These are phyloP conservation scores for Schizaphis graminum DNA, from an alignment of 2,888 invertebrate species.

Conservation along the genomic window DNA sequence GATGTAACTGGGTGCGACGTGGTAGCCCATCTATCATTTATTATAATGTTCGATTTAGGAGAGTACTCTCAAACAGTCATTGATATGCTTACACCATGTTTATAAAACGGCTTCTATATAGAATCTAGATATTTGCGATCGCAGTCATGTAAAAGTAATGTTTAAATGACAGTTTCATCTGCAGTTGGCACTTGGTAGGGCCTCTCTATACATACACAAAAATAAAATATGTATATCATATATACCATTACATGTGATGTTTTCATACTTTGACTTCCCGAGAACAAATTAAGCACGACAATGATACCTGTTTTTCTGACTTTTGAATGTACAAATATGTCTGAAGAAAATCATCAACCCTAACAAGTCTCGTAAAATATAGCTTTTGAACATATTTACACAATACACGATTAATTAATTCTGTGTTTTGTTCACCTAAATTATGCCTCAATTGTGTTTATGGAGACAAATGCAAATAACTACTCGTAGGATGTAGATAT, in stretches of 20 bases:
- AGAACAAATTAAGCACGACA: background rate
- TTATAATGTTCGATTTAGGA: background rate
- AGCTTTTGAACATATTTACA: constrained; percentile 23
- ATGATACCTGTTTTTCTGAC: background rate
- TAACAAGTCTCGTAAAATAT: background rate
- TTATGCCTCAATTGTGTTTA: background rate
- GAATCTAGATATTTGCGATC: background rate
- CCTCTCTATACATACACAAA: background rate
- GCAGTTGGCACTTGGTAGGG: background rate
- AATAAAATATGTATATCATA: background rate
- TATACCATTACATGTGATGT: background rate
- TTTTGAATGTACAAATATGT: background rate
- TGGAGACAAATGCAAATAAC: background rate
- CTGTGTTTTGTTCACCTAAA: background rate
- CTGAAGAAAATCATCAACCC: background rate
- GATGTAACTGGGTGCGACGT: background rate
- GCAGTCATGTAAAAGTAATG: background rate
- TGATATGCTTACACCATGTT: background rate
- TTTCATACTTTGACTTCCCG: background rate
- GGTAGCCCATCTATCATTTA: background rate
- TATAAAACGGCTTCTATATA: background rate
- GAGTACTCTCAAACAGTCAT: background rate
- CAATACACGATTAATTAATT: constrained; percentile 37
- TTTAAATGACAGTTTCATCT: background rate
- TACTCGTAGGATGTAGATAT: background rate